These are phyloP conservation scores for Syrista parreyssii DNA, from an alignment of 2,888 invertebrate species.

Conservation along the genomic window DNA sequence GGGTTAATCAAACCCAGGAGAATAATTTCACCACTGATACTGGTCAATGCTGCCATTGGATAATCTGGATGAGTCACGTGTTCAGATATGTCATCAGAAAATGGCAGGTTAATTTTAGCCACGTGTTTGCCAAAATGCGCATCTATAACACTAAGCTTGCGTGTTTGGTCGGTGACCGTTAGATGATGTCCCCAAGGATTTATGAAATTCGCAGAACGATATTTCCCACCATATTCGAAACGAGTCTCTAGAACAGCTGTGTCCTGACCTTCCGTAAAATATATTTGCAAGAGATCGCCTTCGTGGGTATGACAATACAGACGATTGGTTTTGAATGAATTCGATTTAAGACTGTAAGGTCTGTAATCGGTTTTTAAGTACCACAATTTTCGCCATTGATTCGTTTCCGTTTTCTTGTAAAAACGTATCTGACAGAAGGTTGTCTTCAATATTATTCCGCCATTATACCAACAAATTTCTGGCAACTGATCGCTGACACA, in stretches of 20 bases:
- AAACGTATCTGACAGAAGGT: slow-evolving; percentile 57
- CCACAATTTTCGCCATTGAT: slow-evolving; percentile 48
- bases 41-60: slow-evolving; percentile 46
- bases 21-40: slow-evolving; percentile 46
- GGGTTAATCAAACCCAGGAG: slow-evolving; percentile 41
- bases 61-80: slow-evolving; percentile 49
- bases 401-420: slow-evolving; percentile 34
- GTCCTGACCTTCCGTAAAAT: slow-evolving; percentile 23
- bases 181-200: slow-evolving; percentile 57
- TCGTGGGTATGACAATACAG: slow-evolving; percentile 52
- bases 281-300: slow-evolving; percentile 50
- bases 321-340: slow-evolving; percentile 40
- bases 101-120: slow-evolving; percentile 31
- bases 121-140: slow-evolving; percentile 40
- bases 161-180: slow-evolving; percentile 35
- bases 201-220: slow-evolving; percentile 47
- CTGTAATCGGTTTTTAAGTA: slow-evolving; percentile 36
- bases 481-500: slow-evolving; percentile 46
- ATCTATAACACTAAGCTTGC: slow-evolving; percentile 43
- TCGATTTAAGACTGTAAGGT: slow-evolving; percentile 41
- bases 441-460: slow-evolving; percentile 52
- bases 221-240: slow-evolving; percentile 39
- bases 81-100: slow-evolving; percentile 37
- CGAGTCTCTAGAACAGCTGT: slow-evolving; percentile 23
- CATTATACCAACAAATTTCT: slow-evolving; percentile 49